Conservation (phyloP, 2,113 vertebrate species). For the Trematomus loennbergii region DNA sequence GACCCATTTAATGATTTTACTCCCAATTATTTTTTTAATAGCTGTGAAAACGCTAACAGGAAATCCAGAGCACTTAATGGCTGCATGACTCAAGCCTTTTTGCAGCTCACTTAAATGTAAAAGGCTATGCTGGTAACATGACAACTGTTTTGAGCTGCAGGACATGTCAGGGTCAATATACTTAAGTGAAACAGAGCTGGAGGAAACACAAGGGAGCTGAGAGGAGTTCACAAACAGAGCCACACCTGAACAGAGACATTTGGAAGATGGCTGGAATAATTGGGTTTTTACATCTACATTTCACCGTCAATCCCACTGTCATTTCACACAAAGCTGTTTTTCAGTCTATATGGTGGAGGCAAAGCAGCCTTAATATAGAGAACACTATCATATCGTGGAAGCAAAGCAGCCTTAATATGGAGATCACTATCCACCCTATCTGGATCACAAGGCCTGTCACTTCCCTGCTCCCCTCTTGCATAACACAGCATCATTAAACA, state of each 20-base stretch:
- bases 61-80: constrained; percentile 6
- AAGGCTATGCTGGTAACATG: constrained; percentile 40
- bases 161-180: constrained; percentile 53
- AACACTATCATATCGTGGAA: background rate
- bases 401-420: background rate
- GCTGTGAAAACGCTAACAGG: background rate
- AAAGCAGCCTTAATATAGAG: constrained; percentile 18
- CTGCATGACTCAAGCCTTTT: constrained; percentile 32
- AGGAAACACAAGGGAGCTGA: background rate
- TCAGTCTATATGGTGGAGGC: background rate
- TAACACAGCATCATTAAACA: constrained; percentile 31
- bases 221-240: constrained; percentile 10
- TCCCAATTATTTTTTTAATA: constrained; percentile 9
- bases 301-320: background rate
- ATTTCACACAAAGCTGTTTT: background rate
- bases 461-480: constrained; percentile 59
- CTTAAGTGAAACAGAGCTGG: constrained; percentile 22
- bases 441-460: constrained; percentile 55
- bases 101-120: constrained; percentile 25
- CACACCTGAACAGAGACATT: constrained; percentile 29
- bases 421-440: constrained; percentile 32
- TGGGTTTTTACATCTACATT: too few species aligned
- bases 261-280: background rate
- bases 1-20: constrained; percentile 16
- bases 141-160: constrained; percentile 43